Percentiles rank a stretch among this genome's conserved stretches.
phyloP scores from a whole-genome alignment of 2,113 vertebrate genomes.

The Origma solitaria region DNA sequence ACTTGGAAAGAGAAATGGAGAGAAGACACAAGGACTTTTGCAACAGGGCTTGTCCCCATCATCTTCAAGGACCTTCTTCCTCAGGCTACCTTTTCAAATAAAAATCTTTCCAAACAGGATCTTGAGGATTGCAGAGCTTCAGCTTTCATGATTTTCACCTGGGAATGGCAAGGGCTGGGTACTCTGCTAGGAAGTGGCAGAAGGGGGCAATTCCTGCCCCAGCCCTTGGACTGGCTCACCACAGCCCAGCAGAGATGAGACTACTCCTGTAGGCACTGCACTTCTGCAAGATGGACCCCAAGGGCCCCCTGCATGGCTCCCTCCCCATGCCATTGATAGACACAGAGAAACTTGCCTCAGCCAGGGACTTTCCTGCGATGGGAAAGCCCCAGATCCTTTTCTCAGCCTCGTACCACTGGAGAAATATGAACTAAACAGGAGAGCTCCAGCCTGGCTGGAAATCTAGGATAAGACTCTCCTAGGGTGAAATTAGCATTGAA shows the following conservation, averaged over 20 bases:
- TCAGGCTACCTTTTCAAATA: not conserved
- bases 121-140: not conserved
- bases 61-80: not conserved
- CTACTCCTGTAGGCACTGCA: not conserved
- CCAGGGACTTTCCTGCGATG: not conserved
- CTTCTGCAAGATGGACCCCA: rapidly evolving
- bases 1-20: not conserved
- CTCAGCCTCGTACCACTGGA: rapidly evolving
- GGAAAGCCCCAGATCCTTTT: not conserved
- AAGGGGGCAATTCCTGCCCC: not conserved
- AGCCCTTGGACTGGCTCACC: not conserved
- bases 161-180: not conserved
- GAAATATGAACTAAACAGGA: not conserved
- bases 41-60: not conserved
- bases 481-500: not conserved
- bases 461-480: not conserved
- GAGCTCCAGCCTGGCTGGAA: not conserved
- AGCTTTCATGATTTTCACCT: not conserved
- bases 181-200: not conserved
- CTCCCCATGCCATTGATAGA: not conserved
- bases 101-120: not conserved
- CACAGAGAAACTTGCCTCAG: not conserved
- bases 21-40: not conserved
- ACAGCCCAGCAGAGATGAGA: not conserved
- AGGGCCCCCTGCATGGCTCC: not conserved